Evolutionary conservation across 2,797 vertebrate species (phyloP).

Genomic region (Leuciscus waleckii): DNA sequence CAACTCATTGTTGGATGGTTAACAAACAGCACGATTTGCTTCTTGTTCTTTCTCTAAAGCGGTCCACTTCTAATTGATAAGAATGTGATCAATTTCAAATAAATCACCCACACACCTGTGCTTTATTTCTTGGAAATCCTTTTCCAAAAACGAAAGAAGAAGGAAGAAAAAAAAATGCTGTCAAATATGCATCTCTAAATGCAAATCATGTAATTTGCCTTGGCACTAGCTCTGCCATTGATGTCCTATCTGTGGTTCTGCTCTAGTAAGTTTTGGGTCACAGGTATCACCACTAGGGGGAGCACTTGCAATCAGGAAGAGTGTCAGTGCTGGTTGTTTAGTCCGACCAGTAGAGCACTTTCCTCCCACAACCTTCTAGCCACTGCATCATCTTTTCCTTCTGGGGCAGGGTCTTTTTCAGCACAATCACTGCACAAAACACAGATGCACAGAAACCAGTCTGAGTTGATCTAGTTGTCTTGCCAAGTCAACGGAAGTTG

Average conservation of each 20-base stretch:
- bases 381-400: slow-evolving; percentile 72
- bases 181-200: background rate
- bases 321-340: slow-evolving; percentile 23
- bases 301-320: background rate
- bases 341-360: slow-evolving; percentile 75
- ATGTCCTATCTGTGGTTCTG: background rate
- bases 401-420: slow-evolving; percentile 70
- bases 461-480: background rate
- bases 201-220: slow-evolving; percentile 21
- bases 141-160: background rate
- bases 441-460: background rate
- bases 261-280: background rate
- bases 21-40: background rate
- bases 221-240: slow-evolving; percentile 1
- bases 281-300: background rate
- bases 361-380: slow-evolving; percentile 77
- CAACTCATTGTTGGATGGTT: background rate
- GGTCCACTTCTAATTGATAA: background rate
- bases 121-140: background rate
- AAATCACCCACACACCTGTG: background rate
- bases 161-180: background rate
- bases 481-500: background rate
- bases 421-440: slow-evolving; percentile 74
- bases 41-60: background rate
- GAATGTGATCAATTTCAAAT: background rate